Percentiles rank a stretch among this genome's conserved stretches.
Conservation (phyloP, 2,888 invertebrate species). For the Argyra leucocephala region DNA sequence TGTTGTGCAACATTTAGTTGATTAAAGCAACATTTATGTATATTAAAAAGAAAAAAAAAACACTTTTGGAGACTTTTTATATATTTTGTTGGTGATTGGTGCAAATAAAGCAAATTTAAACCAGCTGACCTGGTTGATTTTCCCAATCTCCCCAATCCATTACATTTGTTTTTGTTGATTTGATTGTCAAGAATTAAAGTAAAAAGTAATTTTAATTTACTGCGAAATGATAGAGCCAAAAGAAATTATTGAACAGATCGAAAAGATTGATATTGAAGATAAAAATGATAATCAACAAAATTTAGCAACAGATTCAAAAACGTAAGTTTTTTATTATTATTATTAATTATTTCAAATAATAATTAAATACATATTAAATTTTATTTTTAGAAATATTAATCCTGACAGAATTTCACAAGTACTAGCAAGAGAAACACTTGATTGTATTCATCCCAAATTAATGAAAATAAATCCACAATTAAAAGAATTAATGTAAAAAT, state of each 20-base stretch:
- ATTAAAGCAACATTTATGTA: no score
- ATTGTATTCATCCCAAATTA: constrained; percentile 36
- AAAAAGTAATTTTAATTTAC: no score
- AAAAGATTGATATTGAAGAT: not conserved
- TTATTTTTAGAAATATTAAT: not conserved
- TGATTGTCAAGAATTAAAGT: no score
- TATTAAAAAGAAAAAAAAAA: no score
- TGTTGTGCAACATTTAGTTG: no score
- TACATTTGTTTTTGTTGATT: no score
- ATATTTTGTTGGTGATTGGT: no score
- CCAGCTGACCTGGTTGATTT: no score
- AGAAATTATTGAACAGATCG: not conserved
- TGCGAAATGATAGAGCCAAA: not conserved
- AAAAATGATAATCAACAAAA: not conserved
- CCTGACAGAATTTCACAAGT: not conserved
- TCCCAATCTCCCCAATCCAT: no score
- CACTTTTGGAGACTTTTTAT: no score
- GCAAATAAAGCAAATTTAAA: no score
- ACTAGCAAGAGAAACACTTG: constrained; percentile 33
- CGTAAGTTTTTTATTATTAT: not conserved
- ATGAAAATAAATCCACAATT: constrained; percentile 32
- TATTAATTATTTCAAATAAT: not conserved
- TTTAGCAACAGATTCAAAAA: not conserved
- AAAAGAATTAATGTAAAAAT: constrained; percentile 37
- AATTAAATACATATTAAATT: no score